Evolutionary conservation across 2,888 invertebrate genomes (phyloP).

Genomic region (Blastobasis adustella): DNA sequence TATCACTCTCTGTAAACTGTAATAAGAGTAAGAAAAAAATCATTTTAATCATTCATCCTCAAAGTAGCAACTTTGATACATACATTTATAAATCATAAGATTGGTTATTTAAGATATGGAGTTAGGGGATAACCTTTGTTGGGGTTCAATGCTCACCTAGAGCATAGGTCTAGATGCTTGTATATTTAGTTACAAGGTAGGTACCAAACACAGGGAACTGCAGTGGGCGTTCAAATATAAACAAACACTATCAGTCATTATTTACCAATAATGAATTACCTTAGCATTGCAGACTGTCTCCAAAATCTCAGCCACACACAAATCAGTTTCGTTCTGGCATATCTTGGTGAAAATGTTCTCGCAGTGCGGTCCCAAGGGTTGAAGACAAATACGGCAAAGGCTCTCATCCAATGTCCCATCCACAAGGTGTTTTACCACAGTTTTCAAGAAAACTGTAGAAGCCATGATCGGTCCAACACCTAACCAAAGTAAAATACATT

Average conservation of each 20-base stretch:
- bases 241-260: neutral
- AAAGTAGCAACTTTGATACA: no score
- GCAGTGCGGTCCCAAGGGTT: conserved; percentile 30
- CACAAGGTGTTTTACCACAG: conserved; percentile 47
- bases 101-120: no score
- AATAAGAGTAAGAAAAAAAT: conserved; percentile 12
- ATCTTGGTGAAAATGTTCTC: conserved; percentile 54
- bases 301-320: conserved; percentile 51
- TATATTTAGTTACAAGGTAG: no score
- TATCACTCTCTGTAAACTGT: conserved; percentile 37
- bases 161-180: no score
- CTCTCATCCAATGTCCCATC: conserved; percentile 46
- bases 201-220: no score
- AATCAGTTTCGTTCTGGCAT: conserved; percentile 45
- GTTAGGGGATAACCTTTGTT: no score
- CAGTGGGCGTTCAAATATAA: no score
- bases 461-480: conserved; percentile 26
- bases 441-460: conserved; percentile 33
- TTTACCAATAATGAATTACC: conserved; percentile 22
- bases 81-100: no score
- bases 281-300: conserved; percentile 35
- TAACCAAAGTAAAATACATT: no score
- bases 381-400: conserved; percentile 51
- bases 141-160: no score
- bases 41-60: no score